Percentiles rank a stretch among this genome's conserved stretches.
Conservation (phyloP, 2,888 invertebrate species). For the Tillus elongatus region DNA sequence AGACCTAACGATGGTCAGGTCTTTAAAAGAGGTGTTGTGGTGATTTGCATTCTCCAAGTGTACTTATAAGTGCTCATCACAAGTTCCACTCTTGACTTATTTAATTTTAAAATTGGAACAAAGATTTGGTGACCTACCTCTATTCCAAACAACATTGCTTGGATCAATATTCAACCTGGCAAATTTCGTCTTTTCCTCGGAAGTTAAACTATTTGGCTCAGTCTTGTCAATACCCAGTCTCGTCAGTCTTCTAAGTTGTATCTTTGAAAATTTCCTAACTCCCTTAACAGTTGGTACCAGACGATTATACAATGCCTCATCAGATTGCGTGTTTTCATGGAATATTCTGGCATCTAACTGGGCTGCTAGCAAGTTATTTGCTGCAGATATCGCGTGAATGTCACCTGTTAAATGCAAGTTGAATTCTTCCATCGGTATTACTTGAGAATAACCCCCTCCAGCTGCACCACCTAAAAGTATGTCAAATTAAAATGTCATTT, state of each 20-base stretch:
- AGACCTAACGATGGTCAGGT: too few relatives aligned
- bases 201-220: constrained; percentile 70
- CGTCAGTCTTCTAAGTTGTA: constrained; percentile 68
- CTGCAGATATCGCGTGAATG: constrained; percentile 96
- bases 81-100: too few relatives aligned
- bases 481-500: too few relatives aligned
- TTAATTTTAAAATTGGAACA: too few relatives aligned
- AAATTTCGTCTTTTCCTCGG: constrained; percentile 71
- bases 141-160: constrained; percentile 83
- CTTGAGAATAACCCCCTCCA: constrained; percentile 94
- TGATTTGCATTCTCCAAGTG: too few relatives aligned
- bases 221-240: constrained; percentile 76
- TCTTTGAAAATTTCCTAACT: constrained; percentile 70
- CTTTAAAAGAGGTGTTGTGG: too few relatives aligned
- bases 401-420: constrained; percentile 97
- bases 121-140: too few relatives aligned
- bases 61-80: too few relatives aligned
- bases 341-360: constrained; percentile 95
- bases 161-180: constrained; percentile 86
- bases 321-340: constrained; percentile 89
- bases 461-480: constrained; percentile 84
- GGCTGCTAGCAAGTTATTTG: constrained; percentile 95
- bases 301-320: constrained; percentile 75
- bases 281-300: constrained; percentile 81
- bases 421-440: constrained; percentile 99